These are phyloP conservation scores for Tiaroga cobitis DNA, from an alignment of 2,797 vertebrate genomes.

Conservation along the genomic window DNA sequence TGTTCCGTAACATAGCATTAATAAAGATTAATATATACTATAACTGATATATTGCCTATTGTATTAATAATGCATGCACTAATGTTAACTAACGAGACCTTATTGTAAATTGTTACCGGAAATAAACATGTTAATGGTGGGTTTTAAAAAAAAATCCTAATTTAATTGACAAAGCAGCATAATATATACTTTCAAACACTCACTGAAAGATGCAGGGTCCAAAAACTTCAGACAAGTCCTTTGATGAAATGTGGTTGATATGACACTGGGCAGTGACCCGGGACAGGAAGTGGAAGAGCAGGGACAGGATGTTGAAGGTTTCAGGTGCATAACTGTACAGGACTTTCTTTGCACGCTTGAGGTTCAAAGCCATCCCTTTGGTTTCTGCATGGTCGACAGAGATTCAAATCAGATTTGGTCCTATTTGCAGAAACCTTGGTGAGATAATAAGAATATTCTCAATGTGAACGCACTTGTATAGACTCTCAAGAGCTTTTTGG, in stretches of 20 bases:
- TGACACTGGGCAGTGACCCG: constrained; percentile 77
- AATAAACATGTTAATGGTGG: not conserved
- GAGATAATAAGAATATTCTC: not conserved
- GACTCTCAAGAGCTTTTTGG: not conserved
- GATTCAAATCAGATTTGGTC: not conserved
- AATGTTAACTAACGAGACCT: too few species aligned
- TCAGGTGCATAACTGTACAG: constrained; percentile 74
- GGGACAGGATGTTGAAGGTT: constrained; percentile 74
- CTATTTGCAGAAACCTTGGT: not conserved
- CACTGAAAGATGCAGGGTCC: constrained; percentile 84
- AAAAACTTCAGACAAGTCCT: constrained; percentile 82
- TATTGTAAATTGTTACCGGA: too few species aligned
- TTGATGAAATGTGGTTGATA: constrained; percentile 82
- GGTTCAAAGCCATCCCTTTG: constrained; percentile 62
- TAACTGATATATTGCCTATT: too few species aligned
- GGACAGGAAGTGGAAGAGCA: constrained; percentile 80
- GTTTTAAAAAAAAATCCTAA: not conserved
- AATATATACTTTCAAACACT: constrained; percentile 54
- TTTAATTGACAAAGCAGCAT: not conserved
- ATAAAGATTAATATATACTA: too few species aligned
- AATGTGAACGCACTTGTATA: not conserved
- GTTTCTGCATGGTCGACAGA: constrained; percentile 54
- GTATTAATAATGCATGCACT: too few species aligned
- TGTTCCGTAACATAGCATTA: too few species aligned
- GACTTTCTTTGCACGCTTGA: constrained; percentile 66